A percentile compares a stretch with the other conserved stretches of the same genome.
These are phyloP conservation scores for Goniozus legneri DNA, from an alignment of 1,140 invertebrate genomes.

Conservation along the genomic window DNA sequence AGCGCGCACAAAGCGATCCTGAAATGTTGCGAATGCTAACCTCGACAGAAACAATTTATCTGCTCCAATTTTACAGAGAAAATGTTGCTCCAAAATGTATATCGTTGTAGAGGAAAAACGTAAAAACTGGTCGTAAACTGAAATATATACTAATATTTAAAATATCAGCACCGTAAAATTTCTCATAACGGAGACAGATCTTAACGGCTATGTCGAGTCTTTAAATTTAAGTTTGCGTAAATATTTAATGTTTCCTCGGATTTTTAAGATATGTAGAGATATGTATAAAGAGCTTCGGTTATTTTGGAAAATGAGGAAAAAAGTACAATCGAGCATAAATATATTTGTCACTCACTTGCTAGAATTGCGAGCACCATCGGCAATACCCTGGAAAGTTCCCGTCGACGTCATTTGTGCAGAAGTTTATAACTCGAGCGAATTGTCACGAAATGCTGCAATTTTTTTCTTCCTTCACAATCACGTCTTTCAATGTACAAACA, in stretches of 20 bases:
- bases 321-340: conserved; percentile 3
- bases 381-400: conserved; percentile 37
- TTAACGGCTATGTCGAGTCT: not conserved
- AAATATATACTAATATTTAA: too few relatives aligned
- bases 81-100: too few relatives aligned
- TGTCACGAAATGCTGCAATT: too few relatives aligned
- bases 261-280: not conserved
- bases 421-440: not conserved
- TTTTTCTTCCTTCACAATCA: not conserved
- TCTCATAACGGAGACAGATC: not conserved
- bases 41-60: too few relatives aligned
- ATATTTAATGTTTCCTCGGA: not conserved
- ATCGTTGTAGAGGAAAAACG: too few relatives aligned
- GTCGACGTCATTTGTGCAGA: conserved; percentile 37
- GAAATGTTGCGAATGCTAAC: too few relatives aligned
- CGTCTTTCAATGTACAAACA: not conserved
- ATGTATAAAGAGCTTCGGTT: not conserved
- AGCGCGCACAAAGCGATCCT: too few relatives aligned
- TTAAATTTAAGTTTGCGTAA: not conserved
- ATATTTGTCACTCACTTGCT: conserved; percentile 41
- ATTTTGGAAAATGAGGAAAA: not conserved
- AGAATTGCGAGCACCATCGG: conserved; percentile 31
- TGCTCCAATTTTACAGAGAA: too few relatives aligned
- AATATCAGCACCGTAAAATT: not conserved
- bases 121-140: too few relatives aligned